A percentile compares a stretch with the other conserved stretches of the same genome.
Conservation (phyloP, 2,113 vertebrate genomes). For the Equus quagga region DNA sequence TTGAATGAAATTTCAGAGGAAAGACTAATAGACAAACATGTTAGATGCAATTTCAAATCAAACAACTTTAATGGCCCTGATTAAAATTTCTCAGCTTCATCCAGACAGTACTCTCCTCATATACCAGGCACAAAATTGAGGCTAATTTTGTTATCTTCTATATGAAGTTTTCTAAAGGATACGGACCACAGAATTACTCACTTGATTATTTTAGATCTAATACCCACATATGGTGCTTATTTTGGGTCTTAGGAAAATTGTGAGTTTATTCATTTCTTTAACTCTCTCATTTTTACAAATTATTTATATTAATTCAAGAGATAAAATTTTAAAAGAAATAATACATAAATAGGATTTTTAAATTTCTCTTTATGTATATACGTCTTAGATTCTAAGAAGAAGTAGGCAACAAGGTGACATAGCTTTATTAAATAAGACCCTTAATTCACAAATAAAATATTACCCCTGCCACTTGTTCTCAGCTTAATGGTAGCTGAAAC, state of each 20-base stretch:
- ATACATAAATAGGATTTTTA: background rate
- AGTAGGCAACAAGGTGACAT: background rate
- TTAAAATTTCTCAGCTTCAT: background rate
- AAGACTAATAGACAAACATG: background rate
- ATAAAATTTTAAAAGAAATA: background rate
- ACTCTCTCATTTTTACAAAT: background rate
- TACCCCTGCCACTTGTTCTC: conserved; percentile 12
- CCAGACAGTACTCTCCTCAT: background rate
- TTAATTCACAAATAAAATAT: conserved; percentile 63
- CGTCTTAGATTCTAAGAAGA: background rate
- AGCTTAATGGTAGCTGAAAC: background rate
- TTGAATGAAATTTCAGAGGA: background rate
- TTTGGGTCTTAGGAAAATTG: background rate
- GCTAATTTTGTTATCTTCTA: background rate
- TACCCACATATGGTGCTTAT: background rate
- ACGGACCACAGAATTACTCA: background rate
- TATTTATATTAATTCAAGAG: background rate
- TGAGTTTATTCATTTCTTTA: background rate
- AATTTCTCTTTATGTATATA: background rate
- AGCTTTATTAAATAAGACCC: conserved; percentile 53
- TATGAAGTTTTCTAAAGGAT: conserved; percentile 32
- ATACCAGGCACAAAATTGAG: background rate
- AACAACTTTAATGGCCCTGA: background rate
- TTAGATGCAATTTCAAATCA: background rate
- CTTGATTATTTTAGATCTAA: background rate